Evolutionary conservation across 1,140 invertebrate species (phyloP).

Genomic region (Micrasema minimum): DNA sequence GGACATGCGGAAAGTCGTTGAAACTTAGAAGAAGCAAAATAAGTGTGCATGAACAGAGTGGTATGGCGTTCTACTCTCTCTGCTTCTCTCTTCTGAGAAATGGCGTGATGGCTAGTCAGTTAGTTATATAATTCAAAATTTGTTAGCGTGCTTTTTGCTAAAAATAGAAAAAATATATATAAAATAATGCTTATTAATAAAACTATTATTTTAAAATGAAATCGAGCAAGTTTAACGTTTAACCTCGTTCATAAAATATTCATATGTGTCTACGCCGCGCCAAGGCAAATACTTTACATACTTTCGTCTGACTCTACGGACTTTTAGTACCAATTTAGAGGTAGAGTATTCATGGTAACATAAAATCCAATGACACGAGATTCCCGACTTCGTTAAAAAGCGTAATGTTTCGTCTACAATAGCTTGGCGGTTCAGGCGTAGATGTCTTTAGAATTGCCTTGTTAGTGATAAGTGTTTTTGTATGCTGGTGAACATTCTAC

Average conservation of each 20-base stretch:
- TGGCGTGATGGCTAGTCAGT: too few species aligned
- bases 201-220: too few species aligned
- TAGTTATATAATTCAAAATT: too few species aligned
- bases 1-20: too few species aligned
- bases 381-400: constrained; percentile 40
- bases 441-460: constrained; percentile 38
- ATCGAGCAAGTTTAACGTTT: not conserved
- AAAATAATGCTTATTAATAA: too few species aligned
- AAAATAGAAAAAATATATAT: too few species aligned
- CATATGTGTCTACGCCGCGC: not conserved
- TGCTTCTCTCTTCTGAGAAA: too few species aligned
- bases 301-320: constrained; percentile 9
- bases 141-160: too few species aligned
- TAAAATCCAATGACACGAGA: constrained; percentile 32
- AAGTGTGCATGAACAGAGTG: too few species aligned
- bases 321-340: constrained; percentile 23
- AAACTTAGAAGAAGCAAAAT: too few species aligned
- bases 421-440: constrained; percentile 23
- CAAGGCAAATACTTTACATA: not conserved
- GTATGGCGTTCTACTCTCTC: too few species aligned
- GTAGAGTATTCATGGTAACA: constrained; percentile 33
- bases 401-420: constrained; percentile 39
- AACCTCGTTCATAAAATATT: constrained; percentile 15
- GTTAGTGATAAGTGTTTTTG: constrained; percentile 31
- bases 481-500: not conserved